Base-by-base conservation (phyloP, 2,113 vertebrate species). In the Gopherus evgoodei region DNA sequence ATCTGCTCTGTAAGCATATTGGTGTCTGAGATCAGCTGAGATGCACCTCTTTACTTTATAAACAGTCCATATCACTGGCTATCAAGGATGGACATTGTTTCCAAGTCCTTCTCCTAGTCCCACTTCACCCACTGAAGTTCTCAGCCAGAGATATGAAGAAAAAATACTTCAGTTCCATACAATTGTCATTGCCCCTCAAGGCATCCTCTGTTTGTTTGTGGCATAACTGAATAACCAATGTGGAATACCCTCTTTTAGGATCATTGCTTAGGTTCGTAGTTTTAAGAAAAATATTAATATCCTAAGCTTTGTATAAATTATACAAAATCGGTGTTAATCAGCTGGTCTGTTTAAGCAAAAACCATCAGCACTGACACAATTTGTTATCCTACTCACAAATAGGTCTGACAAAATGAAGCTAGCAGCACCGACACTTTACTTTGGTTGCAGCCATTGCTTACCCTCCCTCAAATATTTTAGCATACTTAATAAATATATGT, bases 251-350 rank as follows among this genome's bases (percentile, higher is more conserved):
- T 76, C 42, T 87, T 92, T 52, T 53, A 42, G n/a, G 57, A 72
- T 17, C 42, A 5, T 44, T 14, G 13, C 21, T 42, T 11, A 65
- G 24, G 11, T n/a, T 75, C 54, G 44, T 49, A 89, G 81, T 96
- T 87, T 89, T 94, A 95, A 92, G 69, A 69, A 62, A 94, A 50
- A 47, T 84, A 92, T 91, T 94, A 62, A n/a, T 93, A n/a, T 42
- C 65, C 44, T 62, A 82, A 56, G 76, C 78, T 91, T 92, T 86
- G 52, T 19, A 19, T 53, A 53, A 7, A 88, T 35, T 85, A 90
- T 84, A 94, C 25, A 56, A 62, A 91, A 93, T 83, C 76, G 79
- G 76, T 91, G 91, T 84, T 83, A 91, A n/a, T 92, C 17, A 84
- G 78, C 57, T 87, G 86, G 65, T 84, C 94, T 92, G 89, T 69